phyloP scores from a whole-genome alignment of 2,888 invertebrate genomes.

The Acleris sparsana region DNA sequence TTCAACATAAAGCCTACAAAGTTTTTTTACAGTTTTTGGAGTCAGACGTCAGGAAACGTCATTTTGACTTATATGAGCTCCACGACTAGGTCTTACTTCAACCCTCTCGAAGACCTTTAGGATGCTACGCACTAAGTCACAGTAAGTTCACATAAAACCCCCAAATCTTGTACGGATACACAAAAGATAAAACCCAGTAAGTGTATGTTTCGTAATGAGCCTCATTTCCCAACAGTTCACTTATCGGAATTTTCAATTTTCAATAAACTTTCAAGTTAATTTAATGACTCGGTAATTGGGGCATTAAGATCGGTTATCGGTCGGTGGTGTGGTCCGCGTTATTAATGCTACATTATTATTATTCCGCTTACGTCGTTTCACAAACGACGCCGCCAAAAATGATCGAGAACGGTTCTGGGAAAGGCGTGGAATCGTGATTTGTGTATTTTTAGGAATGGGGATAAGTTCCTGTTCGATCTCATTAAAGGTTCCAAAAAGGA shows the following conservation, averaged over 20 bases:
- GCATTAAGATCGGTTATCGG: conserved; percentile 26
- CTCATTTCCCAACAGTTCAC: neutral
- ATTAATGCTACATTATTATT: conserved; percentile 58
- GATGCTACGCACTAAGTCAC: too few species aligned
- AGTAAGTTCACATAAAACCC: too few species aligned
- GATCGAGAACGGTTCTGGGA: conserved; percentile 48
- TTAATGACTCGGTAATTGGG: conserved; percentile 19
- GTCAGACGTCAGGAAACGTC: too few species aligned
- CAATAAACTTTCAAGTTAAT: conserved; percentile 17
- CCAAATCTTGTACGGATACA: too few species aligned
- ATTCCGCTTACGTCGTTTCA: conserved; percentile 68
- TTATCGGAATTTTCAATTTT: conserved; percentile 7
- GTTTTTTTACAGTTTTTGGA: too few species aligned
- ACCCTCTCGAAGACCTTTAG: too few species aligned
- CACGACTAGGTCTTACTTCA: too few species aligned
- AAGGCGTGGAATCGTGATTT: conserved; percentile 45
- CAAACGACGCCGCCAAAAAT: conserved; percentile 73
- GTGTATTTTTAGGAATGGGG: neutral
- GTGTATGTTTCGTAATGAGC: neutral
- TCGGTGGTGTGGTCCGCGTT: conserved; percentile 21
- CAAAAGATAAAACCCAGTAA: neutral
- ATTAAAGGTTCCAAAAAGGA: too few species aligned
- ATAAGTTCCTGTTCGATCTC: conserved; percentile 9
- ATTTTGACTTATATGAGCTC: too few species aligned
- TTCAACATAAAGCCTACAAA: too few species aligned